A percentile compares a stretch with the other conserved stretches of the same genome.
Conservation (phyloP, 1,140 invertebrate species). For the Drosophila burlai region DNA sequence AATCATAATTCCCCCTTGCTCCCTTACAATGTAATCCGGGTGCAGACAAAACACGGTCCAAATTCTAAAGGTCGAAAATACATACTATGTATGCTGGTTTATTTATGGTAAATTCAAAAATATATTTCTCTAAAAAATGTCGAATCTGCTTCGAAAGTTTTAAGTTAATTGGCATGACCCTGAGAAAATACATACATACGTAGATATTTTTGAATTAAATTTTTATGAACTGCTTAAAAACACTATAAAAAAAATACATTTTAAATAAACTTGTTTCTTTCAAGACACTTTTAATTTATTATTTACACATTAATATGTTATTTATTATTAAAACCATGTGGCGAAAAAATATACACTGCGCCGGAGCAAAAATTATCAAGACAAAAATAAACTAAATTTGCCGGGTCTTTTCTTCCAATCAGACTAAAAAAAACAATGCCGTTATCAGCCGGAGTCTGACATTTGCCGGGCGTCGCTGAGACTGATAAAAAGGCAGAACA, state of each 20-base stretch:
- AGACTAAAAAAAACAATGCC: slow-evolving; percentile 19
- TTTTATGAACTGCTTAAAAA: no score
- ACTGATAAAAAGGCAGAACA: slow-evolving; percentile 56
- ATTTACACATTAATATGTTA: background rate
- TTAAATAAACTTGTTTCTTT: no score
- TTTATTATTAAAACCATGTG: background rate
- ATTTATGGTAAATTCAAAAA: background rate
- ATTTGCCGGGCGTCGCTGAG: slow-evolving; percentile 40
- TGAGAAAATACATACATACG: background rate
- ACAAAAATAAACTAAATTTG: slow-evolving; percentile 22
- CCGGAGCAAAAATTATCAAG: background rate
- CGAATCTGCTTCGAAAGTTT: background rate
- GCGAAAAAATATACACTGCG: no score
- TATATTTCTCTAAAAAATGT: background rate
- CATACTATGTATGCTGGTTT: background rate
- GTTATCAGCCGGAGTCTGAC: slow-evolving; percentile 68
- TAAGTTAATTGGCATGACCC: background rate
- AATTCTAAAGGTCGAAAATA: background rate
- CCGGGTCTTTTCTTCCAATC: slow-evolving; percentile 46
- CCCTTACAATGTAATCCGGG: slow-evolving; percentile 57
- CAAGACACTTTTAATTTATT: background rate
- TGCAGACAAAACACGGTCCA: slow-evolving; percentile 6
- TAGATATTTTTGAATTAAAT: background rate
- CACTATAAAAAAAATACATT: no score
- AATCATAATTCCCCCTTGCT: slow-evolving; percentile 32